Evolutionary conservation across 1,140 invertebrate genomes (phyloP), one percentile per base, ranked within the genome.

Genomic region (Armadillidium nasatum): DNA sequence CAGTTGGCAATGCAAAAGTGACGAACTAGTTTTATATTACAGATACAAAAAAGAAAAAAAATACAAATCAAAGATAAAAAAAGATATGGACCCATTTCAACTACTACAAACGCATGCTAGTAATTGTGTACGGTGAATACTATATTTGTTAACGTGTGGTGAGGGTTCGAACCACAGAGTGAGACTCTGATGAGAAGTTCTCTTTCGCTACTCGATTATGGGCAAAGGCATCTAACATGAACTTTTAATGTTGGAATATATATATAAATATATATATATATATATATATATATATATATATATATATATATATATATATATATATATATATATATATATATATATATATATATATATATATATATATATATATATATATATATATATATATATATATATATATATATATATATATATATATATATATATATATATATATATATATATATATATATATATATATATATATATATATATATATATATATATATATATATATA

Each of bases 201-300:
- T n/a, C n/a, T n/a, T n/a, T n/a, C n/a, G n/a, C n/a, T n/a, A n/a
- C n/a, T n/a, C n/a, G n/a, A n/a, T n/a, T n/a, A n/a, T n/a, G n/a
- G n/a, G n/a, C n/a, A n/a, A n/a, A n/a, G n/a, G n/a, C n/a, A n/a
- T n/a, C n/a, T n/a, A n/a, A n/a, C n/a, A n/a, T n/a, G n/a, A n/a
- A n/a, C 19, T 60, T 60, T 15, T 4, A 19, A 60, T n/a, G n/a
- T 60, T 13, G 7, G 50, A 7, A 73, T 50, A 73, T 73, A 73
- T 19, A 73, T 50, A 73, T 50, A 73, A 50, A 73, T 73, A 73
- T 73, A 73, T 73, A 73, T 54, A 73, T 50, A 73, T 50, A 73
- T 23, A 71, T 23, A 71, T 23, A 71, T 23, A 71, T 23, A 71
- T 23, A 71, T 23, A 71, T 23, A 71, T 23, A 72, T 45, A 72